Conservation (phyloP, 2,888 invertebrate species). For the Malachius bipustulatus region DNA sequence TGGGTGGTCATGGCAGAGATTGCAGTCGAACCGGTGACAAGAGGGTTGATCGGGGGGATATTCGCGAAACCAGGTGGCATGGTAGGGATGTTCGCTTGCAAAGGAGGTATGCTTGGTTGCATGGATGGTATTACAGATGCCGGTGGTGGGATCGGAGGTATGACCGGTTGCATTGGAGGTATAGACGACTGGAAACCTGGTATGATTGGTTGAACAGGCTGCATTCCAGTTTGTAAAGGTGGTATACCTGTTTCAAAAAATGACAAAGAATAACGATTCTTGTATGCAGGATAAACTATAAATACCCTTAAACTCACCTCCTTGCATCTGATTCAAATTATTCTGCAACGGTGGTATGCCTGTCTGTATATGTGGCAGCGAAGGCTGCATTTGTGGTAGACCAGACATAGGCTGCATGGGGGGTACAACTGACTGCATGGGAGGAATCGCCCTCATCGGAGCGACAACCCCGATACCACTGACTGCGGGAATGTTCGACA, state of each 20-base stretch:
- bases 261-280: no score
- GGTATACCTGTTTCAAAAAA: not conserved
- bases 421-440: no score
- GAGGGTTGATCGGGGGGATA: slow-evolving; percentile 21
- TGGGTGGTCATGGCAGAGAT: slow-evolving; percentile 34
- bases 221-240: slow-evolving; percentile 18
- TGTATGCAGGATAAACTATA: no score
- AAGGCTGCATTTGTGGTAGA: slow-evolving; percentile 6
- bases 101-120: slow-evolving; percentile 6
- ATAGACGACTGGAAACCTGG: no score
- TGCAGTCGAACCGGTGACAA: slow-evolving; percentile 24
- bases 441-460: slow-evolving; percentile 13
- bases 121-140: slow-evolving; percentile 10
- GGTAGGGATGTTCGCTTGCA: slow-evolving; percentile 9
- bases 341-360: not conserved
- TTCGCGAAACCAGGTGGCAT: slow-evolving; percentile 11
- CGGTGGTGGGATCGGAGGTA: slow-evolving; percentile 11
- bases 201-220: slow-evolving; percentile 14
- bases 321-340: not conserved
- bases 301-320: no score
- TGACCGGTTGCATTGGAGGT: slow-evolving; percentile 39
- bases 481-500: not conserved
- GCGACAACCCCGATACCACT: slow-evolving; percentile 1
- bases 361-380: slow-evolving; percentile 7
- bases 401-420: slow-evolving; percentile 1